phyloP scores from a whole-genome alignment of 2,888 invertebrate species.

The Erebia ligea region DNA sequence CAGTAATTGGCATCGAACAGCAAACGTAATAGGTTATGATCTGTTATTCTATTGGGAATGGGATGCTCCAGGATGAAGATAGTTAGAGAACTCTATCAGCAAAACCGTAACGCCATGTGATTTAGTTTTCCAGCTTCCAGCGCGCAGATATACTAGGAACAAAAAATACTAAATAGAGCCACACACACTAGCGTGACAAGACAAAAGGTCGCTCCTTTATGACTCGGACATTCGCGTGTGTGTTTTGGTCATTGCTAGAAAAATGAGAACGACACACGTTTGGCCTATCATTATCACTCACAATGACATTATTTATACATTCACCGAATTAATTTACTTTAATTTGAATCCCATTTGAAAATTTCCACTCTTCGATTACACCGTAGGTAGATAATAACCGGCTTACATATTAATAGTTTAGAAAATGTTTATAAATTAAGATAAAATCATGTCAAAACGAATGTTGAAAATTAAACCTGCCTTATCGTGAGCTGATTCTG shows the following conservation, averaged over 20 bases:
- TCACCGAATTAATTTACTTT: neutral
- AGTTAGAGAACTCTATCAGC: no score
- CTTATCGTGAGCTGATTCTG: slow-evolving; percentile 69
- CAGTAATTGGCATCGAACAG: neutral
- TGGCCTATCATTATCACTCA: slow-evolving; percentile 1
- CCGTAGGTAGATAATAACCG: slow-evolving; percentile 2
- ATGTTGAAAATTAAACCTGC: slow-evolving; percentile 51
- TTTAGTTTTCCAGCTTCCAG: no score
- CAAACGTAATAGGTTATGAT: neutral
- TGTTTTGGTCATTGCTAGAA: neutral
- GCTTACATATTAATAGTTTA: slow-evolving; percentile 15
- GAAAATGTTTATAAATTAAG: slow-evolving; percentile 26
- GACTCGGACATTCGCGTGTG: no score
- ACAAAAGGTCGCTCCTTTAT: no score
- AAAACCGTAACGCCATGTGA: no score
- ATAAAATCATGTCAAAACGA: slow-evolving; percentile 40
- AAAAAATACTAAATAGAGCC: no score
- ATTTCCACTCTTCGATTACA: slow-evolving; percentile 10
- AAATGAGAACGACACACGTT: neutral
- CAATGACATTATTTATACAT: slow-evolving; percentile 5
- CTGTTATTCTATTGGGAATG: slow-evolving; percentile 8
- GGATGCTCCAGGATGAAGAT: neutral
- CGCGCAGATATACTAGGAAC: no score
- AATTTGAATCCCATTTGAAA: slow-evolving; percentile 1
- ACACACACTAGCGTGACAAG: no score